phyloP scores from a whole-genome alignment of 2,888 invertebrate species.

The Spatulosminthurus flaviceps region DNA sequence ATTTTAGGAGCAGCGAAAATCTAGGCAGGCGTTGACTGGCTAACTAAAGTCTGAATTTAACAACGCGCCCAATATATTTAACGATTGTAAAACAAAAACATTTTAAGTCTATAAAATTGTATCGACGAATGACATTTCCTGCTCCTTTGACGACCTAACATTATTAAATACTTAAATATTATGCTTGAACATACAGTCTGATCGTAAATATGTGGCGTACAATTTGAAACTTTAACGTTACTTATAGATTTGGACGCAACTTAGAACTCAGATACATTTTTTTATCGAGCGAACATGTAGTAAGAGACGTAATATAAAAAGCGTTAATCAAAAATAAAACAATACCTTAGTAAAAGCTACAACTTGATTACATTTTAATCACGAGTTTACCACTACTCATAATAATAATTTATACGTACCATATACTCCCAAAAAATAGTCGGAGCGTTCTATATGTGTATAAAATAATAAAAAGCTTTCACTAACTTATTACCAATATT shows the following conservation, averaged over 20 bases:
- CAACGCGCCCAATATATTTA: too few species aligned
- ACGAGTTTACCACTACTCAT: background rate
- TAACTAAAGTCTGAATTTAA: too few species aligned
- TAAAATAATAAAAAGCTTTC: too few species aligned
- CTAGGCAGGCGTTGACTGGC: too few species aligned
- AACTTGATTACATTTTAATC: background rate
- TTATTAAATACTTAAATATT: background rate
- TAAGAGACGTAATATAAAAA: background rate
- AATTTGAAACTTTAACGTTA: background rate
- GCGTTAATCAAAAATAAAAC: slow-evolving; percentile 9
- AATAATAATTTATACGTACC: too few species aligned
- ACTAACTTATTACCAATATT: too few species aligned
- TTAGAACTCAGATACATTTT: slow-evolving; percentile 3
- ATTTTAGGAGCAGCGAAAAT: too few species aligned
- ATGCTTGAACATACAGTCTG: slow-evolving; percentile 14
- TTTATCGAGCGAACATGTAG: background rate
- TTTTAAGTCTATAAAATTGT: too few species aligned
- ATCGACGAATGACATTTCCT: too few species aligned
- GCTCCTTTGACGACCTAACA: background rate
- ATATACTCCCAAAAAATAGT: background rate
- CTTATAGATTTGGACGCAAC: slow-evolving; percentile 10
- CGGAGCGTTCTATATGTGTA: background rate
- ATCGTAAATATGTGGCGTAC: slow-evolving; percentile 13
- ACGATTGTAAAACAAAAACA: too few species aligned
- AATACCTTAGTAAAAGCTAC: background rate